Percentiles rank a stretch among this genome's conserved stretches.
Evolutionary conservation across 1,140 invertebrate species (phyloP).

Genomic region (Dolichoris vasculosae): DNA sequence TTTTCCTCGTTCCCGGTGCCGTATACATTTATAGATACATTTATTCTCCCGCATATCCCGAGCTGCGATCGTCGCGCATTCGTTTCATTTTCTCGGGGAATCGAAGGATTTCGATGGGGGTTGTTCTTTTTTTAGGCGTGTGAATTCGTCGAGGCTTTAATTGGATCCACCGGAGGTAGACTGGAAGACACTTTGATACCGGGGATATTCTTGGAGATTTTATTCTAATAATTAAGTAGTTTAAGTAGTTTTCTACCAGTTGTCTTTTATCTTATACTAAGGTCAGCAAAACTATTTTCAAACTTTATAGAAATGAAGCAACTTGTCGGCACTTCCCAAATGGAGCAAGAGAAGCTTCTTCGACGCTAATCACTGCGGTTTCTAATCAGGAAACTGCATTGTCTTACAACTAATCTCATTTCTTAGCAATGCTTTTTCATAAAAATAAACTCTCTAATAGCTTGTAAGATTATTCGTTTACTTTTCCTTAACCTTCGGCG

Average conservation of each 20-base stretch:
- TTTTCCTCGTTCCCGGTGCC: neutral
- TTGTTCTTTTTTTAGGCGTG: too few relatives aligned
- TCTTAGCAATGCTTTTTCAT: too few relatives aligned
- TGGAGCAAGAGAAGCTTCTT: neutral
- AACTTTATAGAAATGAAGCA: neutral
- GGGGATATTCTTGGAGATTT: neutral
- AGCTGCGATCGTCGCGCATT: too few relatives aligned
- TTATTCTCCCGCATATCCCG: neutral
- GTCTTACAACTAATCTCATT: neutral
- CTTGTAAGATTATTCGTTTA: too few relatives aligned
- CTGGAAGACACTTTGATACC: neutral
- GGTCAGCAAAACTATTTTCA: constrained; percentile 15
- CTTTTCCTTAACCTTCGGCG: too few relatives aligned
- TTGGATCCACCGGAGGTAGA: neutral
- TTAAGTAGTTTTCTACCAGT: neutral
- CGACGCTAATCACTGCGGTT: neutral
- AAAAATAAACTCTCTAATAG: too few relatives aligned
- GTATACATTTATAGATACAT: too few relatives aligned
- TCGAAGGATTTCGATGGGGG: too few relatives aligned
- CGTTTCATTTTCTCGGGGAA: too few relatives aligned
- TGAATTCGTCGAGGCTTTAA: neutral
- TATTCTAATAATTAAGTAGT: too few relatives aligned
- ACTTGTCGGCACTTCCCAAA: neutral
- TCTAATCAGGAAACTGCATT: neutral
- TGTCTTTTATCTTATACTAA: neutral